These are phyloP conservation scores for Stictonetta naevosa DNA, from an alignment of 2,113 vertebrate genomes.

Conservation along the genomic window DNA sequence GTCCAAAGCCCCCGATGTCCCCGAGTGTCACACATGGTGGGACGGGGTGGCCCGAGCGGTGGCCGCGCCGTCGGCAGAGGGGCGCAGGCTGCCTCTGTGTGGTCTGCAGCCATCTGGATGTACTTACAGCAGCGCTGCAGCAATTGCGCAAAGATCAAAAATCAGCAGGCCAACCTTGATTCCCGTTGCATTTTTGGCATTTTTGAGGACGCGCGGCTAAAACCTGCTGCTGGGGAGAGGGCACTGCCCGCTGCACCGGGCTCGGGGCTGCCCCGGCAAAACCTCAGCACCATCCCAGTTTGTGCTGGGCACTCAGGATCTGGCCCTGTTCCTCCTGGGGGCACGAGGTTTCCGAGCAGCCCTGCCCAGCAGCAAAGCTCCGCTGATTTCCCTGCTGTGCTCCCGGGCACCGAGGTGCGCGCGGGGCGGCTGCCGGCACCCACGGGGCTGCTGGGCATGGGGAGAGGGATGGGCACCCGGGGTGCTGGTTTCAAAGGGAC, in stretches of 20 bases:
- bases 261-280: neutral
- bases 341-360: neutral
- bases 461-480: slow-evolving; percentile 64
- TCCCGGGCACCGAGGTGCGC: fast-evolving
- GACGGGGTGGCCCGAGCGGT: neutral
- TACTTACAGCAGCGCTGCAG: slow-evolving; percentile 82
- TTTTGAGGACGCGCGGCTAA: slow-evolving; percentile 76
- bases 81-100: slow-evolving; percentile 62
- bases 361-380: neutral
- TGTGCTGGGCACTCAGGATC: neutral
- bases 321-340: neutral
- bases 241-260: neutral
- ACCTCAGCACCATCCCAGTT: neutral
- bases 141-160: slow-evolving; percentile 81
- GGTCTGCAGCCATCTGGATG: slow-evolving; percentile 86
- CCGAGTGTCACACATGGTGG: fast-evolving
- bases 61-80: neutral
- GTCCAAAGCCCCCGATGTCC: neutral
- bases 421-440: neutral
- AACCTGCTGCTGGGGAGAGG: slow-evolving; percentile 13
- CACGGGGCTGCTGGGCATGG: neutral
- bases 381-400: neutral
- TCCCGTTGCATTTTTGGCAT: slow-evolving; percentile 82
- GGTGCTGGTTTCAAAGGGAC: slow-evolving; percentile 63
- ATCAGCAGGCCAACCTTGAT: slow-evolving; percentile 79